Evolutionary conservation across 2,888 invertebrate species (phyloP), one percentile per base, ranked within the genome.

Genomic region (Baronia brevicornis): DNA sequence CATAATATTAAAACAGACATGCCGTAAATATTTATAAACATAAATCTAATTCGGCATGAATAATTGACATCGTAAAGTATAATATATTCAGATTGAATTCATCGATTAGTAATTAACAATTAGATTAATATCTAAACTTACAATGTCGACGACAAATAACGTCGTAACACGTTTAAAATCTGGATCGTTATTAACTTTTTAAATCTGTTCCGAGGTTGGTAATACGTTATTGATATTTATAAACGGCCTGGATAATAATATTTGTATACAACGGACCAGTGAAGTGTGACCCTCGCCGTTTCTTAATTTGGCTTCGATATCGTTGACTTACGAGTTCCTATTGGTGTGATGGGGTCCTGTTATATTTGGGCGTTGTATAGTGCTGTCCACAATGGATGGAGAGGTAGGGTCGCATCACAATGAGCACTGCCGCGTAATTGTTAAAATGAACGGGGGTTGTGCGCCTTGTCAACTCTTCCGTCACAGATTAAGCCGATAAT

Each of bases 201-300:
- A 77, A 82, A 82, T 80, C 75, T 69, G 65, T 64, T 66, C 65
- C 60, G 66, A 67, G 67, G 73, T 72, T 61, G 61, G 74, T 80
- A 80, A 79, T 78, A 77, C 74, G 72, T 77, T 80, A 82, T 80
- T 84, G 82, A 80, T 84, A 82, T 82, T 80, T 79, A 74, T 78
- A 72, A 78, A 75, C 77, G 67, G 71, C 65, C 68, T 63, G 73
- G 78, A 78, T 82, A 82, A 82, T 80, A 82, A 84, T 84, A 82
- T 82, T 84, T 84, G 80, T 79, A 64, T 69, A 67, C 58, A 48
- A 51, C 50, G 55, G 42, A 37, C 78, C 70, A 68, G 36, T 44
- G 35, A 68, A 56, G 36, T 18, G 41, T 61, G 74, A 65, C 18
- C 75, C 54, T 21, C 53, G 53, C 40, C 43, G 46, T 48, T 59